A percentile compares a stretch with the other conserved stretches of the same genome.
phyloP scores from a whole-genome alignment of 2,113 vertebrate species.

The Syrmaticus mikado region DNA sequence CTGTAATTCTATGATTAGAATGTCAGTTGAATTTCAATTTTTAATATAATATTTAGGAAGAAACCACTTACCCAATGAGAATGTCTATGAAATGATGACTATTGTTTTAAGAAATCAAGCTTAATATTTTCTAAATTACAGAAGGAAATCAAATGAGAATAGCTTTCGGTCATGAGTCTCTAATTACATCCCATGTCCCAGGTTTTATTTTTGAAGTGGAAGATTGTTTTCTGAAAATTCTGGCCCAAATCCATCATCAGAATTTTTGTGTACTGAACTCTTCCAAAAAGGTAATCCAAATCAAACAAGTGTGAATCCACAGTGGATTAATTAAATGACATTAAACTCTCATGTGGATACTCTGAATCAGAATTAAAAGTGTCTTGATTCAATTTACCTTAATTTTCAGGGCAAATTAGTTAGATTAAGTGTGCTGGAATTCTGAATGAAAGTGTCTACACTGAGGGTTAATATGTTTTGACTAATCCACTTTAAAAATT shows the following conservation, averaged over 20 bases:
- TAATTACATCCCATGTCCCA: neutral
- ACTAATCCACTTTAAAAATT: slow-evolving; percentile 62
- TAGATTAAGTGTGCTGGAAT: slow-evolving; percentile 53
- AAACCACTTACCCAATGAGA: neutral
- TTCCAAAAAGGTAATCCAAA: slow-evolving; percentile 59
- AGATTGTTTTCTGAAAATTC: neutral
- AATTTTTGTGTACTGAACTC: slow-evolving; percentile 4
- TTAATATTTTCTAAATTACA: neutral
- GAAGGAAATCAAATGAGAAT: neutral
- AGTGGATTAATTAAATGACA: slow-evolving; percentile 66
- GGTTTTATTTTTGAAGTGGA: neutral
- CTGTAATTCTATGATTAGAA: neutral
- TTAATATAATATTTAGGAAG: neutral
- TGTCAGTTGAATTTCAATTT: neutral
- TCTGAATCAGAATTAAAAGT: slow-evolving; percentile 64
- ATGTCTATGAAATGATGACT: neutral
- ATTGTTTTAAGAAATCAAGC: neutral
- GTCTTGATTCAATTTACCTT: slow-evolving; percentile 69
- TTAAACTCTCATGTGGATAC: slow-evolving; percentile 59
- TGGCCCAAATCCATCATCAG: slow-evolving; percentile 2
- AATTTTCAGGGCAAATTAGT: slow-evolving; percentile 67
- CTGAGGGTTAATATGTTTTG: slow-evolving; percentile 44
- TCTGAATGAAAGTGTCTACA: slow-evolving; percentile 57
- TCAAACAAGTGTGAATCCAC: slow-evolving; percentile 61
- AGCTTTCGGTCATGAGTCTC: neutral